Percentiles rank a stretch among this genome's conserved stretches.
Evolutionary conservation across 2,888 invertebrate species (phyloP).

Genomic region (Rhaphigaster nebulosa): DNA sequence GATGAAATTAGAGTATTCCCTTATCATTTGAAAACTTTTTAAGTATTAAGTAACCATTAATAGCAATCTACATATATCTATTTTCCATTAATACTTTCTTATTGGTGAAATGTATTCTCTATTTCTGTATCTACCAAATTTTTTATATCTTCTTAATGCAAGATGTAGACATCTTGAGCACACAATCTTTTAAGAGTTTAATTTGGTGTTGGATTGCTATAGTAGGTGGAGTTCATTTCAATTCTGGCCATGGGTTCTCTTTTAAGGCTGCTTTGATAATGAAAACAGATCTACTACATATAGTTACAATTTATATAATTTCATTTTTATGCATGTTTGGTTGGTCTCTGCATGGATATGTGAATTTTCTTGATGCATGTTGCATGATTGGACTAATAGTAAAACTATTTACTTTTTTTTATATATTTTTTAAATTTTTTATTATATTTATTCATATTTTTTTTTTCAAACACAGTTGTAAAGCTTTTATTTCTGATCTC

Average conservation of each 20-base stretch:
- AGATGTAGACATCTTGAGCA: constrained; percentile 25
- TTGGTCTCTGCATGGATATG: constrained; percentile 34
- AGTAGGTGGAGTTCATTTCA: constrained; percentile 36
- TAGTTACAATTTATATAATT: background rate
- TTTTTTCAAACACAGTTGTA: background rate
- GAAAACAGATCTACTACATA: background rate
- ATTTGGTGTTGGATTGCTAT: constrained; percentile 54
- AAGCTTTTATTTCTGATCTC: background rate
- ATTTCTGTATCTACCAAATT: background rate
- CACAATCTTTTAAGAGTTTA: background rate
- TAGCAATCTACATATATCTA: background rate
- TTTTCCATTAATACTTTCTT: constrained; percentile 15
- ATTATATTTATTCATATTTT: background rate
- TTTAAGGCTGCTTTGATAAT: constrained; percentile 57
- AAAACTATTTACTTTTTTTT: background rate
- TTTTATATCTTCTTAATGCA: background rate
- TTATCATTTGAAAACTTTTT: background rate
- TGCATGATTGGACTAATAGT: constrained; percentile 28
- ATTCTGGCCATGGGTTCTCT: constrained; percentile 59
- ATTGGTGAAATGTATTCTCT: constrained; percentile 10
- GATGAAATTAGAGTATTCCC: background rate
- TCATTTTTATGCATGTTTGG: constrained; percentile 21
- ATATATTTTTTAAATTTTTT: background rate
- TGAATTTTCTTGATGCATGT: constrained; percentile 29
- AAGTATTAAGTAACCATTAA: constrained; percentile 17